Base-by-base conservation (phyloP, 2,888 invertebrate species). In the Nemotelus pantherinus region DNA sequence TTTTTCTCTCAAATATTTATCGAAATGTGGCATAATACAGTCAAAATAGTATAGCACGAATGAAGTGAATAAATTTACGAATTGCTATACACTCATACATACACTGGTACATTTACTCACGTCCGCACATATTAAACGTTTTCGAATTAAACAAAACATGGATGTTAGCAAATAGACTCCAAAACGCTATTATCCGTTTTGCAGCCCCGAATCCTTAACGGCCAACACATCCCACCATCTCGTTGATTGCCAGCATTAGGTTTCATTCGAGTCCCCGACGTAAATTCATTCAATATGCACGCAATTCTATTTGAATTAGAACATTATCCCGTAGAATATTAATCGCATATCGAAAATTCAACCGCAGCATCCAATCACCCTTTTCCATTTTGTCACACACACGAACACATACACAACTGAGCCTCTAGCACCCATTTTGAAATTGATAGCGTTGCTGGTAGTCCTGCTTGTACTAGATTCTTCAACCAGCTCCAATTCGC, bases 261-360 rank as follows among this genome's bases (percentile, higher is more conserved):
- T 43, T 9, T 63, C 41, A 63, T 39, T 50, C 44, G 25, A 58
- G 50, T 47, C 25, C 53, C 76, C 64, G 60, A 78, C 78, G 77
- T 76, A 78, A 47, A 60, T 67, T 72, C 79, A 53, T 77, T 79
- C 60, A 67, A 77, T 77, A 79, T 79, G 79, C 79, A 77, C 67
- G 68, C 60, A 74, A 48, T 65, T 68, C 71, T 77, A 71, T 79
- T 79, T 79, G 79, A 79, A 79, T 79, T 79, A 79, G 79, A 77
- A 79, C 77, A 77, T 77, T 79, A 79, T 79, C 79, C 77, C 50
- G 47, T 74, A 67, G 79, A 79, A 79, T 79, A 79, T 79, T 79
- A 79, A 79, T 79, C 77, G 79, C 77, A 79, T 79, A 79, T 79
- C 79, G 79, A 77, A 77, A 79, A 74, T 77, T 74, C 74, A 60